Percentiles rank a stretch among this genome's conserved stretches.
Conservation (phyloP, 2,113 vertebrate genomes). For the Scalopus aquaticus region DNA sequence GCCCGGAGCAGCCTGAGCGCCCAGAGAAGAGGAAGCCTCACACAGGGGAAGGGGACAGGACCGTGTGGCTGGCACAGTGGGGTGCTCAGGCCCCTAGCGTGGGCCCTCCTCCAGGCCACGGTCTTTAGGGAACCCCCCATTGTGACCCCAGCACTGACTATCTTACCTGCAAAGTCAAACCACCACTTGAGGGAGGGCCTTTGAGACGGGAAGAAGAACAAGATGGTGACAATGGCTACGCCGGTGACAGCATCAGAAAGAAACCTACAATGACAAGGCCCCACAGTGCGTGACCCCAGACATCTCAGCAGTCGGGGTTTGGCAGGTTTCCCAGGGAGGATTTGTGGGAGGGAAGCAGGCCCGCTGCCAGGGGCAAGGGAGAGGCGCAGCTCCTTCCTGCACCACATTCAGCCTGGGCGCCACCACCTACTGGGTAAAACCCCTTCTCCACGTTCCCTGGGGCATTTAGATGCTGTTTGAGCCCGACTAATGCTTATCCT, state of each 20-base stretch:
- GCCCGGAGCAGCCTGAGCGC: background rate
- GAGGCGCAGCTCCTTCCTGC: background rate
- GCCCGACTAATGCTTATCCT: background rate
- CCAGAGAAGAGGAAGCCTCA: background rate
- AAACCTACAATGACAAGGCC: slow-evolving; percentile 88
- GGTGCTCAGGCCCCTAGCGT: background rate
- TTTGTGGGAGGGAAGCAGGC: background rate
- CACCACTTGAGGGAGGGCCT: slow-evolving; percentile 96
- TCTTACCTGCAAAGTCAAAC: slow-evolving; percentile 93
- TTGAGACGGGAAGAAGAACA: slow-evolving; percentile 98
- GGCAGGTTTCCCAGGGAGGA: background rate
- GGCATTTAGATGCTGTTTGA: background rate
- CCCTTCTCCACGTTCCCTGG: background rate
- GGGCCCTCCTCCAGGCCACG: background rate
- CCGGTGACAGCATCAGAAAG: slow-evolving; percentile 95
- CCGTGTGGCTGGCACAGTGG: fast-evolving
- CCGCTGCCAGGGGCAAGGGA: background rate
- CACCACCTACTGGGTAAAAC: background rate
- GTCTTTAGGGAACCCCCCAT: background rate
- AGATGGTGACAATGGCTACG: slow-evolving; percentile 90
- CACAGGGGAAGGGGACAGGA: background rate
- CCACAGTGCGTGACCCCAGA: slow-evolving; percentile 18
- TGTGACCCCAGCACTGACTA: too few species aligned
- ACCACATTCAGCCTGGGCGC: fast-evolving
- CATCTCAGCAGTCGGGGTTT: background rate